phyloP scores from a whole-genome alignment of 2,113 vertebrate genomes.

The Apteryx owenii region DNA sequence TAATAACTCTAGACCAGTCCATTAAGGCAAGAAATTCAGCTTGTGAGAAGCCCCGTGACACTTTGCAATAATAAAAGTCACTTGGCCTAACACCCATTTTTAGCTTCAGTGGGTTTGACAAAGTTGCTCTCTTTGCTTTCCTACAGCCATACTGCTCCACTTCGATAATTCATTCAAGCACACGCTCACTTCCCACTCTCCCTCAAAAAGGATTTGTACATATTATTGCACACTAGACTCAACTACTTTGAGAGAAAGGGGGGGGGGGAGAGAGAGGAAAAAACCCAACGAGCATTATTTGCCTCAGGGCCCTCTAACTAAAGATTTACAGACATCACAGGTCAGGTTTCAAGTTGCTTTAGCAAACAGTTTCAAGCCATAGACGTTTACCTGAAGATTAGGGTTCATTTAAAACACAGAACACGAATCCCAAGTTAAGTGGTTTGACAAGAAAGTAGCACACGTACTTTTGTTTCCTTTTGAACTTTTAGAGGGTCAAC shows the following conservation, averaged over 20 bases:
- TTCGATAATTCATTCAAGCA: slow-evolving; percentile 26
- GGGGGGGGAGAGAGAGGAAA: not conserved
- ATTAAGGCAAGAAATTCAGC: not conserved
- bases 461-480: not conserved
- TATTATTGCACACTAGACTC: not conserved
- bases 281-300: not conserved
- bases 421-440: not conserved
- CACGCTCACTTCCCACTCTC: not conserved
- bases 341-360: slow-evolving; percentile 40
- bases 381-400: not conserved
- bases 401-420: not conserved
- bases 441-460: not conserved
- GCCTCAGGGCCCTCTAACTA: slow-evolving; percentile 38
- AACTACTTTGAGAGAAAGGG: not conserved
- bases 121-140: not conserved
- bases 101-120: not conserved
- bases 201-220: not conserved
- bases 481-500: not conserved
- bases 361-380: slow-evolving; percentile 11
- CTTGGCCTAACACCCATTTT: not conserved
- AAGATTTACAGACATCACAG: slow-evolving; percentile 41
- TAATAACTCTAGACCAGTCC: not conserved
- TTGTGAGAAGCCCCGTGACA: not conserved
- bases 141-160: not conserved
- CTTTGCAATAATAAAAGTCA: not conserved